Conservation (phyloP, 2,888 invertebrate species). For the Aelia acuminata region DNA sequence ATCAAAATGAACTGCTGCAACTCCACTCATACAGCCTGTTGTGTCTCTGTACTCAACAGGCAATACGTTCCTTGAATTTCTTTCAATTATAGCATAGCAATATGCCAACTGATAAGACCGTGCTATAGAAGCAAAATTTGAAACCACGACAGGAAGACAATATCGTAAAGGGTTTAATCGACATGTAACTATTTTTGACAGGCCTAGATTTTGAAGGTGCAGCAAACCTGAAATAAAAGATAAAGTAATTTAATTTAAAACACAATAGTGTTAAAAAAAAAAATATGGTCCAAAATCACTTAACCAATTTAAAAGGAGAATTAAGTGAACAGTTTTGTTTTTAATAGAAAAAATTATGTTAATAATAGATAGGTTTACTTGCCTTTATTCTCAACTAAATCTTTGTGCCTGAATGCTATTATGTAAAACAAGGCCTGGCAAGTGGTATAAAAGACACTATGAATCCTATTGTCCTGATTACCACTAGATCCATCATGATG, state of each 20-base stretch:
- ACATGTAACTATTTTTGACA: slow-evolving; percentile 88
- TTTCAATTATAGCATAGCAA: slow-evolving; percentile 91
- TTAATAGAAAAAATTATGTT: neutral
- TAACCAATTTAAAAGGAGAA: too few species aligned
- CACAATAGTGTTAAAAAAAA: slow-evolving; percentile 38
- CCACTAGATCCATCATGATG: slow-evolving; percentile 74
- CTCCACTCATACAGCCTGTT: slow-evolving; percentile 68
- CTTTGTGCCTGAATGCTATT: slow-evolving; percentile 89
- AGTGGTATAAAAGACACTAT: slow-evolving; percentile 90
- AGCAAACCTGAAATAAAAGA: slow-evolving; percentile 77
- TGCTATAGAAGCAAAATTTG: slow-evolving; percentile 86
- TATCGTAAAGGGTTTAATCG: slow-evolving; percentile 89
- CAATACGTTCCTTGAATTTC: slow-evolving; percentile 78
- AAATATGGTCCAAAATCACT: too few species aligned
- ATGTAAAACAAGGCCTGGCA: slow-evolving; percentile 95
- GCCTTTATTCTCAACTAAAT: slow-evolving; percentile 85
- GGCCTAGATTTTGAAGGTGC: slow-evolving; percentile 85
- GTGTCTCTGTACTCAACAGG: slow-evolving; percentile 74
- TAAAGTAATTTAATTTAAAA: slow-evolving; percentile 63
- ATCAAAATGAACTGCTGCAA: slow-evolving; percentile 73
- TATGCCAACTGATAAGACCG: slow-evolving; percentile 90
- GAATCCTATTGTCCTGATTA: slow-evolving; percentile 77
- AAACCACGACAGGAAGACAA: slow-evolving; percentile 83
- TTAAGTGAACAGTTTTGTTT: too few species aligned
- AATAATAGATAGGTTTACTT: slow-evolving; percentile 68